phyloP scores from a whole-genome alignment of 2,888 invertebrate species.

The Lithodes maja region DNA sequence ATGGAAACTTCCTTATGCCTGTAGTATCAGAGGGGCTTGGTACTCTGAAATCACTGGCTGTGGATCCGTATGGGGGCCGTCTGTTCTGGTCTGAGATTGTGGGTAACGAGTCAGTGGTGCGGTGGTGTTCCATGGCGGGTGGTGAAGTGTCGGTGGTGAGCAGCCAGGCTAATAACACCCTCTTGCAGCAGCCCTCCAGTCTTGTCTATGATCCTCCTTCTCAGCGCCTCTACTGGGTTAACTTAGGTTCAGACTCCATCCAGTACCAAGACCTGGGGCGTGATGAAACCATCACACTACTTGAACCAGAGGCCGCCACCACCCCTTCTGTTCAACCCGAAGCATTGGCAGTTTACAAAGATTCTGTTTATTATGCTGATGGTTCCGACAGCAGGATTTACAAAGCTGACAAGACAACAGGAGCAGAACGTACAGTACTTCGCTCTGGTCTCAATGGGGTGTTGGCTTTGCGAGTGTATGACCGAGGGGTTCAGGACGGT shows the following conservation, averaged over 20 bases:
- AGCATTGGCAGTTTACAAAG: slow-evolving; percentile 60
- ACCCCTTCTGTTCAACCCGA: slow-evolving; percentile 27
- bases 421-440: slow-evolving; percentile 45
- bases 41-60: slow-evolving; percentile 79
- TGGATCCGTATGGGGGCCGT: slow-evolving; percentile 81
- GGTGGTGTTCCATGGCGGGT: slow-evolving; percentile 82
- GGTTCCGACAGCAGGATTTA: slow-evolving; percentile 50
- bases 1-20: slow-evolving; percentile 82
- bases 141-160: slow-evolving; percentile 74
- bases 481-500: slow-evolving; percentile 51
- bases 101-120: slow-evolving; percentile 77
- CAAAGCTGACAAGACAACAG: slow-evolving; percentile 54
- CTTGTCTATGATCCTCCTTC: slow-evolving; percentile 72
- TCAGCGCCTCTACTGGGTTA: slow-evolving; percentile 84
- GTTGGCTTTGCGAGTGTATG: slow-evolving; percentile 56
- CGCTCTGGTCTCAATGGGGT: slow-evolving; percentile 45
- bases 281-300: slow-evolving; percentile 73
- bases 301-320: slow-evolving; percentile 59
- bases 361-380: slow-evolving; percentile 60
- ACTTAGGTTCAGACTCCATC: slow-evolving; percentile 78
- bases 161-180: slow-evolving; percentile 72
- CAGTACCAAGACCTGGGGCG: slow-evolving; percentile 79
- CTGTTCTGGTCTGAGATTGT: slow-evolving; percentile 79
- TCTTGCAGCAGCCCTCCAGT: slow-evolving; percentile 73
- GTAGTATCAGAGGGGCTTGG: slow-evolving; percentile 74